Base-by-base conservation (phyloP, 2,113 vertebrate species). In the Panurus biarmicus region DNA sequence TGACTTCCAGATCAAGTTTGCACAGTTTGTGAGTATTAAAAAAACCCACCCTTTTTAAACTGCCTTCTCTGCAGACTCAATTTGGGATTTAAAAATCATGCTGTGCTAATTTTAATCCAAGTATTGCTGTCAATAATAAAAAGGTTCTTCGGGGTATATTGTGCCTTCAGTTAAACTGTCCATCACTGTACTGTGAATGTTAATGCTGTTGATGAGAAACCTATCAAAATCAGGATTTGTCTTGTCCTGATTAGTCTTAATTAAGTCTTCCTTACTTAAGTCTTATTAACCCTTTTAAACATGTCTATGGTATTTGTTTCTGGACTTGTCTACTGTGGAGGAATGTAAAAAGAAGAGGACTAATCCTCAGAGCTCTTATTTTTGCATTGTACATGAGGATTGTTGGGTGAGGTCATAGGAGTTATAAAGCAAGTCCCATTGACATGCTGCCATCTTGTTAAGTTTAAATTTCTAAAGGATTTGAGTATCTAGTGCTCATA, bases 1-100 rank as follows among this genome's bases (percentile, higher is more conserved):
- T 95, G 82, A 96, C 74, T 97, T 97, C 96, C 95, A 97, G 96
- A 97, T 94, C 67, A 76, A 91, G 87, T 93, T 89, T 95, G 74
- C 85, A 96, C 87, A 61, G 95, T 93, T 89, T 95, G 78, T 25
- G 80, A 93, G 85, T 79, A 38, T 85, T 69, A 94, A 56, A 45
- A 50, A 33, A 64, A 19, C 2, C 71, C 73, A 54, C 23, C n/a
- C 47, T 66, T 93, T 95, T 89, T 85, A 11, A 95, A 93, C 94
- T 90, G 89, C 85, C 71, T 95, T 89, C 71, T 89, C 78, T 95
- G 72, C 71, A 95, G 85, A 83, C 38, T 93, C 67, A 77, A 2
- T 94, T 91, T 85, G 79, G 75, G 85, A 87, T 91, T 89, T 93
- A 88, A 87, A 91, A 95, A 66, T 87, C 95, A 93, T 29, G 54